Conservation (phyloP, 1,140 invertebrate genomes). For the Meloidogyne chitwoodi region DNA sequence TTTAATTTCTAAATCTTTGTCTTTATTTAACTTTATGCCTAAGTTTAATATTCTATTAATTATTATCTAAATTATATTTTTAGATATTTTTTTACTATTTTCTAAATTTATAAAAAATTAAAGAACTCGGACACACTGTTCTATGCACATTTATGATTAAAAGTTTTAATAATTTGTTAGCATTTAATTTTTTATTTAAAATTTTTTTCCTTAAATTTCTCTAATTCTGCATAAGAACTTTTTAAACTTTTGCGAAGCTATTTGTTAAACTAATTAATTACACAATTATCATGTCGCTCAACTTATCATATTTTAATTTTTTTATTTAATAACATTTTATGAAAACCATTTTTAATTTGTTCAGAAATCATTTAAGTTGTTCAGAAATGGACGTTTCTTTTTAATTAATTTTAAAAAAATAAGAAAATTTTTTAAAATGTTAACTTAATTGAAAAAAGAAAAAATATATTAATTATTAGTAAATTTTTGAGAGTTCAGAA, state of each 20-base stretch:
- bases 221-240: neutral
- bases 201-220: neutral
- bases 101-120: neutral
- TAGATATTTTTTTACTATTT: neutral
- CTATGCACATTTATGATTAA: neutral
- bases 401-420: neutral
- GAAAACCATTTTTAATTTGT: neutral
- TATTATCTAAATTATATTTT: neutral
- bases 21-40: too few relatives aligned
- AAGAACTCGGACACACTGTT: neutral
- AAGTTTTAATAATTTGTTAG: neutral
- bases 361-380: neutral
- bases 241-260: neutral
- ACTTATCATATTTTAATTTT: neutral
- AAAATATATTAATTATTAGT: neutral
- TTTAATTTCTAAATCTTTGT: too few relatives aligned
- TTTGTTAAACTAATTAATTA: neutral
- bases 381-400: neutral
- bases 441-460: neutral
- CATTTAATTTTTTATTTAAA: neutral
- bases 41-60: too few relatives aligned
- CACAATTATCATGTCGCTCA: neutral
- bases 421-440: neutral
- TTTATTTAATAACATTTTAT: neutral
- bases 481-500: neutral